Evolutionary conservation across 1,140 invertebrate species (phyloP), one percentile per base, ranked within the genome.

Genomic region (Drosophila sucinea): DNA sequence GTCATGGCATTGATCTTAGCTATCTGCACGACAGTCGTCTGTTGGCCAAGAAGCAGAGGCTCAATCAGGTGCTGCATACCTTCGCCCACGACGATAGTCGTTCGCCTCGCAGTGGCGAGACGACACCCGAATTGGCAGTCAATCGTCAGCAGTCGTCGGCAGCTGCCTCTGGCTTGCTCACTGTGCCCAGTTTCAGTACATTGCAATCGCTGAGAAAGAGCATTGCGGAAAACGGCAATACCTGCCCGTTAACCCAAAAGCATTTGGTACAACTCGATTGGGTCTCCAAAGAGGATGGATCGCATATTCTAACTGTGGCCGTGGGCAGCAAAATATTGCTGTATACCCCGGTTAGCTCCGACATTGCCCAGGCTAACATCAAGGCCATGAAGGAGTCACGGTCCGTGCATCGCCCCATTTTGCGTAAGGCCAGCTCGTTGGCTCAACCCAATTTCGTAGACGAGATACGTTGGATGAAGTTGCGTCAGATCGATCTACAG

Each of bases 251-350:
- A 1, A 97, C 96, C 0, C 96, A 97, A 85, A 97, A 97, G 92
- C 96, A 97, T 92, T 92, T 97, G 3, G 97, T 99, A 1, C 98
- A 99, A 90, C 92, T 99, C 33, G 99, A 99, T 93, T 99, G 99
- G 99, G 98, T 99, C 2, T 99, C 98, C 0, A 98, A 98, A 77
- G 98, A 99, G 91, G 98, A 99, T 93, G 99, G 99, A 2, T 98
- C 98, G 0, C 98, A 99, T 92, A 98, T 99, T 78, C 93, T 99
- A 5, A 99, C 99, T 0, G 98, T 99, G 0, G 98, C 96, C 0
- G 97, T 99, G 56, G 98, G 98, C 1, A 98, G 97, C 58, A 98
- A 99, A 92, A 95, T 97, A 2, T 94, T 97, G 91, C 86, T 97
- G 0, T 97, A 97, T 64, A 97, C 97, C 0, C 96, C 96, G 0